Base-by-base conservation (phyloP, 2,113 vertebrate genomes). In the Equus przewalskii region DNA sequence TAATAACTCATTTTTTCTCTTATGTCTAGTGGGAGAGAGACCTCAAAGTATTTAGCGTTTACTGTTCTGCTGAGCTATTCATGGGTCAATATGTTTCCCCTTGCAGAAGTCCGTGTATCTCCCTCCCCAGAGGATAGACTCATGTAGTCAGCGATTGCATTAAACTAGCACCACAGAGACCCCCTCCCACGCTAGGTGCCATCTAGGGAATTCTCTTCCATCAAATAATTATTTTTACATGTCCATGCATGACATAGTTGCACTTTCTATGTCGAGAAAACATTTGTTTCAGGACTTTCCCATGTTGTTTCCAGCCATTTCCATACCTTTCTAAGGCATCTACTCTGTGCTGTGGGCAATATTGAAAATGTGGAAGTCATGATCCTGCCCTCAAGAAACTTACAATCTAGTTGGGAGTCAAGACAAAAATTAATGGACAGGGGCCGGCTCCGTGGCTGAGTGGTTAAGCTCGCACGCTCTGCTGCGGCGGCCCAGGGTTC, bases 41-140 rank as follows among this genome's bases (percentile, higher is more conserved):
- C 16, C 72, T 67, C 49, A 41, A 22, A 67, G 49, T 1, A 30
- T 80, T 72, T 16, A 2, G 24, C 5, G 41, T 46, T 64, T 76
- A 62, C 0, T n/a, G 18, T 44, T 79, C 33, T 62, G 54, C 54
- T 65, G 54, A 58, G 62, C 24, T 44, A 10, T 72, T 70, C 54
- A 2, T 1, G n/a, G n/a, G 46, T 84, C 21, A 44, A 0, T 0
- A 13, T 7, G 3, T 41, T 72, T 78, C 54, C 51, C 54, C n/a
- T 51, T 46, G 28, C 41, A 3, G 28, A 8, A 2, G 67, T 33
- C 60, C 2, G 0, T 44, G 3, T 33, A 8, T 51, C 33, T 69
- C 26, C 67, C 2, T 0, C n/a, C 3, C 22, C 19, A 30, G 41
- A 65, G 26, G 21, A 41, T 1, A 60, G 64, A 60, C n/a, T 44